These are phyloP conservation scores for Leptinotarsa tumamoca DNA, from an alignment of 2,888 invertebrate genomes.

Conservation along the genomic window DNA sequence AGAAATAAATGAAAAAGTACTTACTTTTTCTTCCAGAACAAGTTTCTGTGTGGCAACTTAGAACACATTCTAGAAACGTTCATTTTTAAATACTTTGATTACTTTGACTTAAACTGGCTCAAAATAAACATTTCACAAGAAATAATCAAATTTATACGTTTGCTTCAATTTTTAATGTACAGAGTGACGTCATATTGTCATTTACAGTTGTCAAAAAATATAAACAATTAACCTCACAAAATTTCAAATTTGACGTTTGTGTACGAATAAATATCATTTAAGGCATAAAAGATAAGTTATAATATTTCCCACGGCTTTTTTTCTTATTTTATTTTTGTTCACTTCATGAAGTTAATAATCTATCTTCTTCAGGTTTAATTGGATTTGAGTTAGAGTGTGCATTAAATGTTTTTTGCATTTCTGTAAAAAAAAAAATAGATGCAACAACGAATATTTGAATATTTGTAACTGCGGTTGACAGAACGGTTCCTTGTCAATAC, in stretches of 20 bases:
- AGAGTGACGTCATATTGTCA: no score
- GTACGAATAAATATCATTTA: background rate
- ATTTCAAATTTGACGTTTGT: background rate
- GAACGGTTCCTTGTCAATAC: no score
- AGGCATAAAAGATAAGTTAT: no score
- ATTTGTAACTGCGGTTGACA: no score
- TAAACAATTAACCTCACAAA: background rate
- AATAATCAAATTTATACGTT: no score
- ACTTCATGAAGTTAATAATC: no score
- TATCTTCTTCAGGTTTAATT: no score
- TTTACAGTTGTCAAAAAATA: background rate
- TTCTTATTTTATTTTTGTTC: no score
- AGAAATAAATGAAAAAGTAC: background rate
- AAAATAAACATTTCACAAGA: background rate
- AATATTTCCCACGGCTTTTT: no score
- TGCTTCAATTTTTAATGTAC: no score
- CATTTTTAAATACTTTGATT: conserved; percentile 1
- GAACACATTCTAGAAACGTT: conserved; percentile 10
- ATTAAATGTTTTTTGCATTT: no score
- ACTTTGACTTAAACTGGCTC: background rate
- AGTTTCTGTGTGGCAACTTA: conserved; percentile 20
- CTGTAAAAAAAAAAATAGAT: background rate
- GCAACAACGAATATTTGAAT: background rate
- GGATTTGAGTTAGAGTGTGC: no score
- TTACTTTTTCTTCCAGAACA: conserved; percentile 27